phyloP scores from a whole-genome alignment of 1,140 invertebrate species.

The Camponotus floridanus region DNA sequence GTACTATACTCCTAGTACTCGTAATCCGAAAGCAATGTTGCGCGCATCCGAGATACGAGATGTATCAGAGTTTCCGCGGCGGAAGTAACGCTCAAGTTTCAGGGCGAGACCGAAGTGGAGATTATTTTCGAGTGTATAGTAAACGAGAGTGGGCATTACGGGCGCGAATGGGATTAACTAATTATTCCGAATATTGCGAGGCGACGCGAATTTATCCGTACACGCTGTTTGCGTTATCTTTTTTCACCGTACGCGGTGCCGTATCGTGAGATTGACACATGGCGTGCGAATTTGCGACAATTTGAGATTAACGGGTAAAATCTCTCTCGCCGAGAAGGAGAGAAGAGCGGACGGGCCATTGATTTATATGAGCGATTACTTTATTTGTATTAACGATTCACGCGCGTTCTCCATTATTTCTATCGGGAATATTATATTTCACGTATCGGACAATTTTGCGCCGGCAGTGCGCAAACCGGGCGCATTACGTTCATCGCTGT shows the following conservation, averaged over 20 bases:
- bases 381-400: conserved; percentile 60
- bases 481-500: conserved; percentile 66
- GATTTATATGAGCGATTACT: conserved; percentile 53
- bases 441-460: conserved; percentile 66
- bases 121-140: conserved; percentile 22
- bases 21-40: conserved; percentile 68
- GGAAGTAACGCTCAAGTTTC: conserved; percentile 53
- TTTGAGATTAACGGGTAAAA: conserved; percentile 36
- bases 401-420: conserved; percentile 54
- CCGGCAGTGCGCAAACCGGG: conserved; percentile 29
- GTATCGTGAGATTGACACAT: background rate
- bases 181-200: conserved; percentile 39
- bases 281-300: conserved; percentile 47
- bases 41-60: conserved; percentile 58
- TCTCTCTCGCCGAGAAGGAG: background rate
- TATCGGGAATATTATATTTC: conserved; percentile 62
- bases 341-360: conserved; percentile 20
- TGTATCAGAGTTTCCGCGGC: conserved; percentile 62
- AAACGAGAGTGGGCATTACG: background rate
- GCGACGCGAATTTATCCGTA: conserved; percentile 34
- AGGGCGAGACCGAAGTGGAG: conserved; percentile 3
- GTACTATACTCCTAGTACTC: conserved; percentile 59
- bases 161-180: conserved; percentile 49
- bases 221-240: conserved; percentile 20
- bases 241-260: background rate